A percentile compares a stretch with the other conserved stretches of the same genome.
Evolutionary conservation across 2,888 invertebrate species (phyloP).

Genomic region (Pterobdella sp.): DNA sequence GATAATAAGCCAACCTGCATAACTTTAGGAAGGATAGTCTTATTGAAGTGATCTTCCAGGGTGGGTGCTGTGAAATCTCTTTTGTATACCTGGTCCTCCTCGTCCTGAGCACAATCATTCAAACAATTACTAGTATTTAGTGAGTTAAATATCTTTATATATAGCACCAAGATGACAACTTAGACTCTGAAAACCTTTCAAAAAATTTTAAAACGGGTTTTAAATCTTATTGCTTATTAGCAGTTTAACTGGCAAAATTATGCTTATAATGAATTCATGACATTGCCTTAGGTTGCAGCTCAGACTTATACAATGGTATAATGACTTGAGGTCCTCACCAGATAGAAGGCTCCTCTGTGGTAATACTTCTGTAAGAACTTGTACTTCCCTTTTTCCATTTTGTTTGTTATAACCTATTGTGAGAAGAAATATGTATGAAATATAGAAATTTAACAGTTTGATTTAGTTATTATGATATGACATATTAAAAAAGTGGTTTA

Average conservation of each 20-base stretch:
- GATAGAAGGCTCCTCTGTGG: slow-evolving; percentile 95
- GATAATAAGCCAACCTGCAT: slow-evolving; percentile 88
- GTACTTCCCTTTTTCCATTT: slow-evolving; percentile 74
- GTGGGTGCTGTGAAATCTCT: slow-evolving; percentile 91
- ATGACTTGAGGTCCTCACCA: no score
- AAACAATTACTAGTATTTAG: not conserved
- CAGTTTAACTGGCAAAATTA: no score
- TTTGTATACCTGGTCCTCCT: slow-evolving; percentile 80
- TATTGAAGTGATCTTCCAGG: slow-evolving; percentile 97
- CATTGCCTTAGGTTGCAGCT: no score
- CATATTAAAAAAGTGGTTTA: not conserved
- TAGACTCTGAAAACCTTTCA: no score
- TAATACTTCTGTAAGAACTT: slow-evolving; percentile 99
- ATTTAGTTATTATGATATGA: not conserved
- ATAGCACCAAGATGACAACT: no score
- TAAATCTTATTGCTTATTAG: no score
- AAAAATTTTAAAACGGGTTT: no score
- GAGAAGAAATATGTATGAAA: no score
- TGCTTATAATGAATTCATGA: no score
- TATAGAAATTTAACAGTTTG: no score
- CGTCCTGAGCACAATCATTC: slow-evolving; percentile 58
- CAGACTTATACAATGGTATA: no score
- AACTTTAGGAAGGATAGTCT: slow-evolving; percentile 93
- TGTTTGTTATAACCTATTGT: slow-evolving; percentile 75
- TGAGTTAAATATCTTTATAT: no score